Evolutionary conservation across 2,113 vertebrate species (phyloP), one percentile per base, ranked within the genome.

Genomic region (Apaloderma vittatum): DNA sequence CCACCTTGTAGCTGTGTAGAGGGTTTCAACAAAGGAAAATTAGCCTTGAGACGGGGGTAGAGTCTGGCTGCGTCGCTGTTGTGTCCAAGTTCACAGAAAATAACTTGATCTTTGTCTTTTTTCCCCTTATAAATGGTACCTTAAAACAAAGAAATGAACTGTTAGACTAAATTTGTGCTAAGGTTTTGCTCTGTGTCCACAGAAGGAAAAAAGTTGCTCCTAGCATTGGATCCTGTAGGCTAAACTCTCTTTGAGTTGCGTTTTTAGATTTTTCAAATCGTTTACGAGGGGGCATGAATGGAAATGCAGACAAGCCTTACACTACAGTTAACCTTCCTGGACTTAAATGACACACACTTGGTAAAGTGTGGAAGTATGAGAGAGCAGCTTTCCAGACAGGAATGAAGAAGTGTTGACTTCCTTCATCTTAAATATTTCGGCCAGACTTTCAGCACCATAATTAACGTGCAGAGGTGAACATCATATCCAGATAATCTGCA

Each of bases 231-330:
- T 61, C 57, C 61, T 84, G 51, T 63, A 45, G 24, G 32, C 43
- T 78, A 29, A 83, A 52, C 19, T 46, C 43, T 40, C 37, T 85
- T 73, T 77, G 77, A 79, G 61, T 73, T 88, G 15, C 52, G 30
- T 79, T 65, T 95, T 93, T 63, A 84, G 11, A 63, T 93, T 68
- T 27, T 91, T 94, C 74, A 80, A 94, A 55, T 70, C 22, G 49
- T 78, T 40, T 24, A 55, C 65, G 68, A 70, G 34, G 36, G 43
- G 23, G n/a, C 49, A 58, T 52, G 46, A 61, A 14, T 74, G 45
- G 81, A 94, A 67, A 81, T 71, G 45, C 49, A 93, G 84, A 65
- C 54, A 58, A 46, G 51, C 37, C 36, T 71, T 73, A n/a, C 24
- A 0, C n/a, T 76, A 20, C 66, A 67, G 6, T 51, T 86, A 61